Base-by-base conservation (phyloP, 2,888 invertebrate genomes). In the Cistogaster globosa region DNA sequence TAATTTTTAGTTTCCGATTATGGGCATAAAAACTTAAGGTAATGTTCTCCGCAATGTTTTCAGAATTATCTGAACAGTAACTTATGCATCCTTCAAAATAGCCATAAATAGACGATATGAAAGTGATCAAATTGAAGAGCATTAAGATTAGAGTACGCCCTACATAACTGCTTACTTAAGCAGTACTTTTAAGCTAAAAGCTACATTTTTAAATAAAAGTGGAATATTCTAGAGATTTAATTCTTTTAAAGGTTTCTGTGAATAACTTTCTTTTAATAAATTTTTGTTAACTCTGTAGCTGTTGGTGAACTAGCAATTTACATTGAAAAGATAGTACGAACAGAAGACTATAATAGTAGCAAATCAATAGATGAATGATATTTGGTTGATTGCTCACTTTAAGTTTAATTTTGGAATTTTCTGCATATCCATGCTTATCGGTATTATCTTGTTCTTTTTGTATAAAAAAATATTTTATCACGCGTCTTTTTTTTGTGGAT, bases 311-410 rank as follows among this genome's bases (percentile, higher is more conserved):
- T 1, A 20, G 18, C 14, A 53, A 62, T 53, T 62, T 20, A 45
- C 36, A 58, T 42, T 60, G 51, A 58, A 68, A 53, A 68, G 18
- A 69, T 71, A 36, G 45, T 71, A 62, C 42, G 57, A 71, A 71
- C 45, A 79, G 72, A 36, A 65, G 18, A 36, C 72, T 58, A 18
- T 38, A 51, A 67, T 67, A 67, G 53, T 55, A 42, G 84, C 78
- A 77, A 72, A 68, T 63, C 45, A 78, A 85, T 67, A 58, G 26
- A 71, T 82, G 48, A n/a, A 45, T 69, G 53, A 57, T 77, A 65
- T 77, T 71, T 74, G 38, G 75, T 75, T 85, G 77, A 83, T 76
- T 79, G 85, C 75, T 86, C 83, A 86, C 83, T 83, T 86, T 71
- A 71, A 76, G 65, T 22, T 80, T 71, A 51, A 76, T 76, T 84